Percentiles rank a stretch among this genome's conserved stretches.
phyloP scores from a whole-genome alignment of 1,140 invertebrate genomes.

The Drosophila mauritiana region DNA sequence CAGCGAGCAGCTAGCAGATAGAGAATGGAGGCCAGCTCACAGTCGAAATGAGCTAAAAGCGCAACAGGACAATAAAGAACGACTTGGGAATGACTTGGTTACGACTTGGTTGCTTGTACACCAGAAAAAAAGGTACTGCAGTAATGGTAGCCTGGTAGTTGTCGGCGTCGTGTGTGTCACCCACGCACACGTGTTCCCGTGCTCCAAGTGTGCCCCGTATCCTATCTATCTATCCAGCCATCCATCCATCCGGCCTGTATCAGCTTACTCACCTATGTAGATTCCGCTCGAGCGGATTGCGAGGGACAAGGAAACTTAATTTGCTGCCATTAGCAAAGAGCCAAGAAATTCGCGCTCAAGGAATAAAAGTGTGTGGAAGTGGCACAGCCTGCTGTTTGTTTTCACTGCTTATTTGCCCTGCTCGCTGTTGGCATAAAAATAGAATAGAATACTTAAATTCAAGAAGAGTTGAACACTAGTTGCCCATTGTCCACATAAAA shows the following conservation, averaged over 20 bases:
- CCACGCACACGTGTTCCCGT: slow-evolving; percentile 52
- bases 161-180: slow-evolving; percentile 52
- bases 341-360: slow-evolving; percentile 33
- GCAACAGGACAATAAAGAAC: slow-evolving; percentile 61
- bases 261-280: slow-evolving; percentile 50
- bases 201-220: slow-evolving; percentile 2
- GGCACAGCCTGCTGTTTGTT: slow-evolving; percentile 21
- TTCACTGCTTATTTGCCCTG: slow-evolving; percentile 20
- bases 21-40: slow-evolving; percentile 24
- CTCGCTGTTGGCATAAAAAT: slow-evolving; percentile 37
- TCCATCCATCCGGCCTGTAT: slow-evolving; percentile 26
- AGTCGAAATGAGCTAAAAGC: slow-evolving; percentile 49
- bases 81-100: slow-evolving; percentile 44
- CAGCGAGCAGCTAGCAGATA: slow-evolving; percentile 8
- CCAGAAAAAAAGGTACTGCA: background rate
- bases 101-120: slow-evolving; percentile 24
- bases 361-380: slow-evolving; percentile 29
- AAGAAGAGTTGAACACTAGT: slow-evolving; percentile 35
- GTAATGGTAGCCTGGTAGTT: slow-evolving; percentile 1
- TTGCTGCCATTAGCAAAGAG: slow-evolving; percentile 47
- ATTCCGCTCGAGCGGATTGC: slow-evolving; percentile 1
- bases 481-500: slow-evolving; percentile 33
- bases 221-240: slow-evolving; percentile 1
- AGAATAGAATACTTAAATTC: slow-evolving; percentile 37
- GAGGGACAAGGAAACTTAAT: slow-evolving; percentile 36